Evolutionary conservation across 2,113 vertebrate species (phyloP), one percentile per base, ranked within the genome.

Genomic region (Oostethus manadensis): DNA sequence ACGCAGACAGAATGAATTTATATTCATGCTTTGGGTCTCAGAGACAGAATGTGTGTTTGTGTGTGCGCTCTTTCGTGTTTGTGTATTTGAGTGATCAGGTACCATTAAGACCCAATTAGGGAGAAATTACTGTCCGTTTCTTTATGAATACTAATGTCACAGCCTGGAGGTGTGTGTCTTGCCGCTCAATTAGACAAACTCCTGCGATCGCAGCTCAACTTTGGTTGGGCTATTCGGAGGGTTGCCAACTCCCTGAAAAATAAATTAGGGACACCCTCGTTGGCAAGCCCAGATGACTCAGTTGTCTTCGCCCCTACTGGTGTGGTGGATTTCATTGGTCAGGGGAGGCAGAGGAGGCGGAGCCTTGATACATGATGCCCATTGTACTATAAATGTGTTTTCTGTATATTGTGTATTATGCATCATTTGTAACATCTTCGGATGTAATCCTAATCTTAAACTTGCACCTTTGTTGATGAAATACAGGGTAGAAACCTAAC

Each of bases 31-130:
- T 65, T 47, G 58, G 33, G 48, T 71, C 45, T 78, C 21, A 43
- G 51, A 59, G 49, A 54, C 26, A 51, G 58, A 64, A 46, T 29
- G 43, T 33, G 23, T 49, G 51, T 59, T 50, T 50, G 62, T 54
- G 56, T 46, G 45, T 70, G 29, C 57, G 42, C 22, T 44, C 51
- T 56, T 74, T 38, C 69, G 59, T 55, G 57, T 67, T 66, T 76
- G 71, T 68, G 69, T 71, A 65, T 77, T 51, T 71, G 51, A 71
- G 69, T 57, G 75, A 77, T 81, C 73, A 79, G 56, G 76, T 83
- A 71, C 68, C 69, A 86, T 87, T 87, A 78, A 74, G 70, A 79
- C 45, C 70, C 71, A 80, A 85, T 88, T 86, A 78, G 47, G 69
- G 79, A 70, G 54, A 79, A 85, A 86, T 83, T 67, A 66, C 64